A percentile compares a stretch with the other conserved stretches of the same genome.
Conservation (phyloP, 2,888 invertebrate species). For the Craniophora ligustri region DNA sequence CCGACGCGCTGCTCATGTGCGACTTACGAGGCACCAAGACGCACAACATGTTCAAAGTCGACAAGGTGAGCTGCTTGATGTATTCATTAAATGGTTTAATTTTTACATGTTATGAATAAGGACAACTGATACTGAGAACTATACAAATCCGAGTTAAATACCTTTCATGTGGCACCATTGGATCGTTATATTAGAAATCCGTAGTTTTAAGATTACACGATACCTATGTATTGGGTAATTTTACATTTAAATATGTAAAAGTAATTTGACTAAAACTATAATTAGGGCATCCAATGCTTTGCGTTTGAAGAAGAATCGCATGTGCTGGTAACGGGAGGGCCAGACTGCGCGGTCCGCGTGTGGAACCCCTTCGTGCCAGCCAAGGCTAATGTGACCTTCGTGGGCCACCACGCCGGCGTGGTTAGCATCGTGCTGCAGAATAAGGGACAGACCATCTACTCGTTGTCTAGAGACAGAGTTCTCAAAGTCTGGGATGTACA, state of each 20-base stretch:
- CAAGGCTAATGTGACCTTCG: constrained; percentile 89
- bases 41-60: constrained; percentile 88
- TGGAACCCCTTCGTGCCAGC: constrained; percentile 94
- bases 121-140: too few species aligned
- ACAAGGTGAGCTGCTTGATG: constrained; percentile 69
- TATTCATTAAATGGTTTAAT: too few species aligned
- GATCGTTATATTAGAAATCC: too few species aligned
- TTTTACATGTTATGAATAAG: too few species aligned
- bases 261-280: background rate
- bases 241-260: too few species aligned
- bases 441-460: constrained; percentile 90
- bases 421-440: constrained; percentile 91
- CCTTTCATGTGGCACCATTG: too few species aligned
- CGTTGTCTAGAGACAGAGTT: constrained; percentile 91
- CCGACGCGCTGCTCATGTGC: constrained; percentile 89
- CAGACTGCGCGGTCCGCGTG: constrained; percentile 92
- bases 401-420: constrained; percentile 92
- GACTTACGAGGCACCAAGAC: constrained; percentile 88
- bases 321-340: constrained; percentile 91
- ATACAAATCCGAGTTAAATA: too few species aligned
- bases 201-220: background rate
- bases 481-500: constrained; percentile 94
- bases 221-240: background rate
- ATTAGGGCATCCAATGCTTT: constrained; percentile 90
- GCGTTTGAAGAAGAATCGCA: constrained; percentile 89